A percentile compares a stretch with the other conserved stretches of the same genome.
Conservation (phyloP, 1,140 invertebrate genomes). For the Heliconius hewitsoni region DNA sequence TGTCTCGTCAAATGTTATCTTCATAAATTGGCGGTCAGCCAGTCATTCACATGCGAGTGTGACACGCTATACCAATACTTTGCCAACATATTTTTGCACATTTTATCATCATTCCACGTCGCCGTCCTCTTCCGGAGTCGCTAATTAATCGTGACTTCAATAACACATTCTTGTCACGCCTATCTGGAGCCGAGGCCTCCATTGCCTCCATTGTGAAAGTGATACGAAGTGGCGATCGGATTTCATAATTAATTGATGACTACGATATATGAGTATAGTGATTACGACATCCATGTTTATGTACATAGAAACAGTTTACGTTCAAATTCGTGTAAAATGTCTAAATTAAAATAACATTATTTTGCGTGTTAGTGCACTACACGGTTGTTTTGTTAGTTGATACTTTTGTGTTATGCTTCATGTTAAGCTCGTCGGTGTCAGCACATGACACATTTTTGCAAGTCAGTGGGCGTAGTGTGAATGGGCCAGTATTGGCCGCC, state of each 20-base stretch:
- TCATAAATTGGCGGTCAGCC: slow-evolving; percentile 49
- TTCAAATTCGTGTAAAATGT: neutral
- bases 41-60: slow-evolving; percentile 57
- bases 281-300: slow-evolving; percentile 7
- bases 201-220: slow-evolving; percentile 21
- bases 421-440: slow-evolving; percentile 29
- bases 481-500: slow-evolving; percentile 71
- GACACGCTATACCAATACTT: slow-evolving; percentile 34
- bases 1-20: slow-evolving; percentile 44
- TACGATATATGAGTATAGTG: neutral
- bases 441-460: slow-evolving; percentile 54
- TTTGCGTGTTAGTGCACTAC: neutral
- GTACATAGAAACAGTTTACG: neutral
- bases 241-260: slow-evolving; percentile 28
- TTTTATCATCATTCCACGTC: slow-evolving; percentile 39
- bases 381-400: neutral
- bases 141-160: slow-evolving; percentile 46
- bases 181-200: slow-evolving; percentile 1
- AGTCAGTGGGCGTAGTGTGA: slow-evolving; percentile 67
- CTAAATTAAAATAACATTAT: neutral
- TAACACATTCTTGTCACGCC: slow-evolving; percentile 45
- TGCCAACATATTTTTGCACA: slow-evolving; percentile 48
- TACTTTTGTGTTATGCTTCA: slow-evolving; percentile 14
- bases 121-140: slow-evolving; percentile 63
- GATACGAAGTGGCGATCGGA: slow-evolving; percentile 16